A percentile compares a stretch with the other conserved stretches of the same genome.
Conservation (phyloP, 2,797 vertebrate genomes). For the Apogon talboti region DNA sequence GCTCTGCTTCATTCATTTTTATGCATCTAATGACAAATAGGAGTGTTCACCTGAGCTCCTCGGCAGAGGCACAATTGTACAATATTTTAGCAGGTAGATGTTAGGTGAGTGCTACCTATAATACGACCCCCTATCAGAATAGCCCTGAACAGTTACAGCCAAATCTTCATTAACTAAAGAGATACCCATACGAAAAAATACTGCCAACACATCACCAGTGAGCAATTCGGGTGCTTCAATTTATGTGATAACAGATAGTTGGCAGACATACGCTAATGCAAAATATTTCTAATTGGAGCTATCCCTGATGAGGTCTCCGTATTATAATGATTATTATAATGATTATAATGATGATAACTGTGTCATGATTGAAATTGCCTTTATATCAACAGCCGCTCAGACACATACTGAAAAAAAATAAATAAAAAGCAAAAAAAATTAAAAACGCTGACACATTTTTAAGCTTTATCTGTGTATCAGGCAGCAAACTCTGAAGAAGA, state of each 20-base stretch:
- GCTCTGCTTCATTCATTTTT: too few relatives aligned
- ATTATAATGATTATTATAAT: slow-evolving; percentile 13
- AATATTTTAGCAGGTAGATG: too few relatives aligned
- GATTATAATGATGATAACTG: neutral
- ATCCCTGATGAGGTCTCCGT: slow-evolving; percentile 26
- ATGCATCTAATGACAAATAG: too few relatives aligned
- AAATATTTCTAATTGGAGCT: slow-evolving; percentile 24
- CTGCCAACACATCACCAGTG: neutral
- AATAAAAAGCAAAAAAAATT: too few relatives aligned
- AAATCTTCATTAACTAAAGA: too few relatives aligned
- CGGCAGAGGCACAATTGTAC: too few relatives aligned
- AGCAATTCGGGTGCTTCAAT: slow-evolving; percentile 3
- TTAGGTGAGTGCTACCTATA: too few relatives aligned
- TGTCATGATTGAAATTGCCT: slow-evolving; percentile 27
- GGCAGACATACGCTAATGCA: slow-evolving; percentile 23
- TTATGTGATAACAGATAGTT: slow-evolving; percentile 15
- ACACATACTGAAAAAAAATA: neutral
- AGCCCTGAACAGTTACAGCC: too few relatives aligned
- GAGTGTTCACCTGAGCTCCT: too few relatives aligned
- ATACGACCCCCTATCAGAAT: too few relatives aligned
- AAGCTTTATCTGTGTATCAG: neutral
- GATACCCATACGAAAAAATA: too few relatives aligned
- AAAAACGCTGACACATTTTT: neutral
- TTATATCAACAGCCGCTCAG: slow-evolving; percentile 18
- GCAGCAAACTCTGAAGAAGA: slow-evolving; percentile 12